Percentiles rank a stretch among this genome's conserved stretches.
phyloP scores from a whole-genome alignment of 1,140 invertebrate genomes.

The Popillia japonica region DNA sequence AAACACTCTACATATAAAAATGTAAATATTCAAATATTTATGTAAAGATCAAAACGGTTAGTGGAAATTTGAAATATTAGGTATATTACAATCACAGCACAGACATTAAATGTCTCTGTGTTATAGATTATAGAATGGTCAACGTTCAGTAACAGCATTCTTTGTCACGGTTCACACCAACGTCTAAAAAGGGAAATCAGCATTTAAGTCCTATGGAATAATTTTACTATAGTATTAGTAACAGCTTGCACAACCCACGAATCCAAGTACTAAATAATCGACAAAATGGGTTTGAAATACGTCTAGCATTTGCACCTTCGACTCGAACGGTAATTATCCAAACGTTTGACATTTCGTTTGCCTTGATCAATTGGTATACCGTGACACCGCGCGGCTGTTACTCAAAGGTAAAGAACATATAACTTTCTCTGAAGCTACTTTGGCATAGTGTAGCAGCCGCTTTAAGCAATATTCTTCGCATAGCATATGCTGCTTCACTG shows the following conservation, averaged over 20 bases:
- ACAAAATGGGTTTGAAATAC: background rate
- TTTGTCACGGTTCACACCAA: too few relatives aligned
- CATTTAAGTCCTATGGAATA: too few relatives aligned
- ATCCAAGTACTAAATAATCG: background rate
- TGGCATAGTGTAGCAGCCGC: background rate
- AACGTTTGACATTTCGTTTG: constrained; percentile 16
- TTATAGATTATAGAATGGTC: too few relatives aligned
- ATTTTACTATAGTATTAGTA: too few relatives aligned
- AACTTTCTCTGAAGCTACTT: constrained; percentile 22
- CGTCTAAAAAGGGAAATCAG: too few relatives aligned
- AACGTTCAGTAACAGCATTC: too few relatives aligned
- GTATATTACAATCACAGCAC: too few relatives aligned
- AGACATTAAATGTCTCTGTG: too few relatives aligned
- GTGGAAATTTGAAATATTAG: too few relatives aligned
- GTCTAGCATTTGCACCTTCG: constrained; percentile 14
- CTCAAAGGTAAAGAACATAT: constrained; percentile 28
- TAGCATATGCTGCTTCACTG: constrained; percentile 13
- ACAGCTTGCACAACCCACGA: background rate
- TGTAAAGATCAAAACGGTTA: too few relatives aligned
- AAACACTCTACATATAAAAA: too few relatives aligned
- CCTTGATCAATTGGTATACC: constrained; percentile 7
- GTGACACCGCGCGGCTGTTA: background rate
- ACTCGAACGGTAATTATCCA: background rate
- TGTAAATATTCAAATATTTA: too few relatives aligned
- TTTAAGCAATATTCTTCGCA: constrained; percentile 18